Evolutionary conservation across 2,797 vertebrate species (phyloP).

Genomic region (Cynopterus sphinx): DNA sequence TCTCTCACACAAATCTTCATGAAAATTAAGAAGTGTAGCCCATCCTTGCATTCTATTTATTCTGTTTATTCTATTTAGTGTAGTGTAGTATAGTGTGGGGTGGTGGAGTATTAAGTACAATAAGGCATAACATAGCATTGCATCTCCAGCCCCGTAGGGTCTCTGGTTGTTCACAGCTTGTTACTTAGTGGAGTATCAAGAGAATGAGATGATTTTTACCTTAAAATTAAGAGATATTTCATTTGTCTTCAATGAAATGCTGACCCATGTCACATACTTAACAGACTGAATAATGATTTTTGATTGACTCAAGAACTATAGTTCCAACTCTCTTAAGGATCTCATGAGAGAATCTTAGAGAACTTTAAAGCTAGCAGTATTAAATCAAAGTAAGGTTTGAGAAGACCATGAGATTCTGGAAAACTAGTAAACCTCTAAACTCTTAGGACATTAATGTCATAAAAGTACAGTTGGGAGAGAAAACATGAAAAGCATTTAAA

Average conservation of each 20-base stretch:
- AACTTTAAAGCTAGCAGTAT: slow-evolving; percentile 16
- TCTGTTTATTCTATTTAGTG: background rate
- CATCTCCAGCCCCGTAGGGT: background rate
- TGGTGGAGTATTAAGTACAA: background rate
- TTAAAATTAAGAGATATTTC: slow-evolving; percentile 42
- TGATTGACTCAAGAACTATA: background rate
- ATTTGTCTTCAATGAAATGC: slow-evolving; percentile 28
- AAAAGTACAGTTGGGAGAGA: background rate
- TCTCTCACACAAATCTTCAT: slow-evolving; percentile 32
- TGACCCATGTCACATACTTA: background rate
- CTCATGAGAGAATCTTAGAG: background rate
- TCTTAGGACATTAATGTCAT: slow-evolving; percentile 12
- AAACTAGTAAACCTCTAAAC: slow-evolving; percentile 25
- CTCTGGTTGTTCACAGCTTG: background rate
- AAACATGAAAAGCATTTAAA: background rate
- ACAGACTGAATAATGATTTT: background rate
- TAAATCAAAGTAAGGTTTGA: slow-evolving; percentile 46
- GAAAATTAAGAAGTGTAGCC: background rate
- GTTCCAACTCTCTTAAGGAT: slow-evolving; percentile 13
- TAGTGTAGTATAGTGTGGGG: background rate
- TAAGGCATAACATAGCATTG: background rate
- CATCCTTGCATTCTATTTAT: background rate
- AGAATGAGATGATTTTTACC: slow-evolving; percentile 10
- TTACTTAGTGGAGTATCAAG: background rate
- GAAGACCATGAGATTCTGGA: background rate